Evolutionary conservation across 2,797 vertebrate genomes (phyloP).

Genomic region (Danionella dracula): DNA sequence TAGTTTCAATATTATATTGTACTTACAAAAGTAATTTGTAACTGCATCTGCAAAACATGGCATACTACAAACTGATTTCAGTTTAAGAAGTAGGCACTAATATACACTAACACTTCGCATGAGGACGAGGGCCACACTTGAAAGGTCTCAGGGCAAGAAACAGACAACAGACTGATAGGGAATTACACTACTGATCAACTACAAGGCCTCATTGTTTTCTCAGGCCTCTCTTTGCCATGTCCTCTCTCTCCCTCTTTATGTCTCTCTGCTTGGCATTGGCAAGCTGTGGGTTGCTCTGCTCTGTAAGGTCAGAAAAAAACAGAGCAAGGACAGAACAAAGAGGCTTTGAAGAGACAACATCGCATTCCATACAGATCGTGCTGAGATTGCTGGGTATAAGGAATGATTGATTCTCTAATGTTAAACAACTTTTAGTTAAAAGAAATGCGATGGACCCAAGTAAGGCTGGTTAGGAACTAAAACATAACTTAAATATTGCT

Average conservation of each 20-base stretch:
- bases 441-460: too few relatives aligned
- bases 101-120: not conserved
- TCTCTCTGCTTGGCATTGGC: slow-evolving; percentile 28
- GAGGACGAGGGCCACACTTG: not conserved
- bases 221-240: slow-evolving; percentile 25
- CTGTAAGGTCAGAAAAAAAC: slow-evolving; percentile 58
- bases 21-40: too few relatives aligned
- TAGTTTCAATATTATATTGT: too few relatives aligned
- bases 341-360: slow-evolving; percentile 56
- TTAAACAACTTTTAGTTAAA: too few relatives aligned
- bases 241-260: slow-evolving; percentile 23
- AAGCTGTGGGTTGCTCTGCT: slow-evolving; percentile 39
- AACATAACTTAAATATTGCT: too few relatives aligned
- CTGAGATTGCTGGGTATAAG: not conserved
- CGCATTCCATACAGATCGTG: slow-evolving; percentile 33
- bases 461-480: too few relatives aligned
- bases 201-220: slow-evolving; percentile 67
- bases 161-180: slow-evolving; percentile 38
- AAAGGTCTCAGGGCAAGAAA: not conserved
- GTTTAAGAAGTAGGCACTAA: not conserved
- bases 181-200: slow-evolving; percentile 53
- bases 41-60: too few relatives aligned
- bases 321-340: slow-evolving; percentile 56
- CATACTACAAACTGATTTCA: too few relatives aligned
- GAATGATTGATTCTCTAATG: too few relatives aligned